Base-by-base conservation (phyloP, 1,140 invertebrate species). In the Colletes latitarsis region DNA sequence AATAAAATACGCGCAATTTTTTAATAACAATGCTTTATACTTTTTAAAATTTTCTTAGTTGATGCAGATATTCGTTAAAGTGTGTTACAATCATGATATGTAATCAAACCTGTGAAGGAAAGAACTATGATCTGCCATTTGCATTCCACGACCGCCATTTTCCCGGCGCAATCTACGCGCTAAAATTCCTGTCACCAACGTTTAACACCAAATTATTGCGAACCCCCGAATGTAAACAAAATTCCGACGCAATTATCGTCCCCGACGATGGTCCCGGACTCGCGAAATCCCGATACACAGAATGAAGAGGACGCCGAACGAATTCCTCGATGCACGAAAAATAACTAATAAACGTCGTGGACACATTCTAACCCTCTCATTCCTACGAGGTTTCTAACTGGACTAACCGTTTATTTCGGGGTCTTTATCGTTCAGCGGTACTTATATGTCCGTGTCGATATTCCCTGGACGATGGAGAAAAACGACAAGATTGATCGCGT, bases 401-500 rank as follows among this genome's bases (percentile, higher is more conserved):
- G 8, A 49, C 58, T 15, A 39, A n/a, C 19, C 15, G 9, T 10
- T 46, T 21, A 46, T 58, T 73, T 58, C 71, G 0, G 3, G 10
- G n/a, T 17, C 17, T 74, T 74, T 58, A 80, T 80, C 17, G 70
- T 58, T n/a, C 39, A 1, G n/a, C 71, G n/a, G 46, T 82, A 57
- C 82, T 70, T 68, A 83, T 77, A 80, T n/a, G 73, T 52, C 67
- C 19, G 12, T 6, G 30, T 30, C 64, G 69, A 84, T 75, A 64
- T 86, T 75, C 55, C n/a, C 52, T 10, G 43, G 52, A 1, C 21
- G 69, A 76, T 63, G 4, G 60, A 85, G 79, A 89, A 89, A 88
- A 85, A 88, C 58, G 19, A 39, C n/a, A 86, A 86, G 85, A 90
- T 90, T 87, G 83, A 90, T 90, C 83, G 82, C 60, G 81, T 84